phyloP scores from a whole-genome alignment of 2,113 vertebrate genomes.

The Opisthocomus hoazin region DNA sequence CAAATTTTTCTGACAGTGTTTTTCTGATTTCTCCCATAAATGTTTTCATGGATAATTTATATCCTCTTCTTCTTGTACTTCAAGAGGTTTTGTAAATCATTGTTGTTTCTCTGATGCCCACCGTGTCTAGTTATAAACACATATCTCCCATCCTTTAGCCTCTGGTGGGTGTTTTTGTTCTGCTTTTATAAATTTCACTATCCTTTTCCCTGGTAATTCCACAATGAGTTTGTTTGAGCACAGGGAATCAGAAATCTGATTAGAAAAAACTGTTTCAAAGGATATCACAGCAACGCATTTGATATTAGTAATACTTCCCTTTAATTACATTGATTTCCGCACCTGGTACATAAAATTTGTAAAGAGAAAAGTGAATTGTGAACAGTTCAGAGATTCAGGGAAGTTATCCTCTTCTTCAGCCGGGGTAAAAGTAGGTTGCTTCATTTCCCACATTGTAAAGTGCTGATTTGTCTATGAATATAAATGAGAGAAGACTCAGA shows the following conservation, averaged over 20 bases:
- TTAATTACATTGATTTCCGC: neutral
- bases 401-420: neutral
- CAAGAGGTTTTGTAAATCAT: neutral
- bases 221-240: neutral
- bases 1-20: neutral
- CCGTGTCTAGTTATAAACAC: neutral
- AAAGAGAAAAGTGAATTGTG: neutral
- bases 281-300: neutral
- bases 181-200: neutral
- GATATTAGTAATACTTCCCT: neutral
- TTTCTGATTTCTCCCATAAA: neutral
- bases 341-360: neutral
- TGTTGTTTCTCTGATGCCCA: neutral
- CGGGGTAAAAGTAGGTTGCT: neutral
- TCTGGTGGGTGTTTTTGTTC: neutral
- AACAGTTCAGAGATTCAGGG: neutral
- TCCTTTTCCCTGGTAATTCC: neutral
- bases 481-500: neutral
- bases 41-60: neutral
- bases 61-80: neutral
- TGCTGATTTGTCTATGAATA: neutral
- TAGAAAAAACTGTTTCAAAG: neutral
- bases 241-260: neutral
- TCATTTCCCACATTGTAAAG: neutral
- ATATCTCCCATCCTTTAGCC: neutral